Evolutionary conservation across 1,140 invertebrate species (phyloP).

Genomic region (Hyphantria cunea): DNA sequence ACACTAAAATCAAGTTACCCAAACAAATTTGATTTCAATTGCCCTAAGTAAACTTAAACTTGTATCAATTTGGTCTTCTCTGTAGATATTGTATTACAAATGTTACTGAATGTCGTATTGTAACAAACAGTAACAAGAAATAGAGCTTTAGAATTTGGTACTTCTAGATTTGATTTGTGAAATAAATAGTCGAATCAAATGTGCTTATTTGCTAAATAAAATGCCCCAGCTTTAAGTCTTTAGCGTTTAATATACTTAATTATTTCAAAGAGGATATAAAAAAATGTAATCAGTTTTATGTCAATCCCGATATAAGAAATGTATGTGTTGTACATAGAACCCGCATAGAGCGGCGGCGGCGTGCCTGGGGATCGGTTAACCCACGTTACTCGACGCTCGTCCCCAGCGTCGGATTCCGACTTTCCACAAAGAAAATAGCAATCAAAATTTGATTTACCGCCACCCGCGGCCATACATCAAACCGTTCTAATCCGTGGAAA

Average conservation of each 20-base stretch:
- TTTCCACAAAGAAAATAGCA: constrained; percentile 79
- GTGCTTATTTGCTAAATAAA: too few species aligned
- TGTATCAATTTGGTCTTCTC: constrained; percentile 39
- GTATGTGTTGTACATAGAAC: constrained; percentile 48
- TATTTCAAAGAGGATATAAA: too few species aligned
- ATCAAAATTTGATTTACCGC: constrained; percentile 82
- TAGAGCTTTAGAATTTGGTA: too few species aligned
- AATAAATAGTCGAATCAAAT: too few species aligned
- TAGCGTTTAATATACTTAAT: neutral
- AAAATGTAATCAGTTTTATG: constrained; percentile 11
- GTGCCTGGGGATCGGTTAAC: constrained; percentile 74
- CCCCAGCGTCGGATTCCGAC: constrained; percentile 66
- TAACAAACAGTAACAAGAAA: too few species aligned
- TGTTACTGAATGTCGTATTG: too few species aligned
- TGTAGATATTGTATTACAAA: too few species aligned
- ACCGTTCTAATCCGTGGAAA: constrained; percentile 71
- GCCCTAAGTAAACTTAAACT: constrained; percentile 68
- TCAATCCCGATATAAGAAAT: constrained; percentile 50
- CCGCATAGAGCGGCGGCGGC: constrained; percentile 53
- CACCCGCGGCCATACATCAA: constrained; percentile 78
- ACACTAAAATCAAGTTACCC: constrained; percentile 68
- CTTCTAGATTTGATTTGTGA: too few species aligned
- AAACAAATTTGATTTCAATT: constrained; percentile 70
- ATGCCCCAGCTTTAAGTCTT: too few species aligned
- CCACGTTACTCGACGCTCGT: constrained; percentile 63